Base-by-base conservation (phyloP, 2,888 invertebrate species). In the Eupithecia centaureata region DNA sequence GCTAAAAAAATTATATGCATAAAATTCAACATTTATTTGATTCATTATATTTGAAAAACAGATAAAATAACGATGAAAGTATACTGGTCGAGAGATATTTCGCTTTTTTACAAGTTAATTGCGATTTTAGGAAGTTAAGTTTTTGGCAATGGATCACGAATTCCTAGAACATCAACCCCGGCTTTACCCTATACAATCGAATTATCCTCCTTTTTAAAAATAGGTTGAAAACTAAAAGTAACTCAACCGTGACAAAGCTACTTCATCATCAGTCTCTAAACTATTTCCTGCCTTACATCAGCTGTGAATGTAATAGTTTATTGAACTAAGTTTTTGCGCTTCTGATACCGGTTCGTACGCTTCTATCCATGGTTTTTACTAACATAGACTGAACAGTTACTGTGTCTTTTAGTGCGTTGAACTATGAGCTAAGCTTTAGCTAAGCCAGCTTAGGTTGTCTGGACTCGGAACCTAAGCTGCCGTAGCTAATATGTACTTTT, bases 261-360 rank as follows among this genome's bases (percentile, higher is more conserved):
- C 18, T 18, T 47, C 22, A 47, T 47, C 47, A 22, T 22, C 18
- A 47, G 47, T 38, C 8, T 42, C 47, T 12, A 47, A 47, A 47
- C 47, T 4, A 47, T 47, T 47, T 47, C 47, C 47, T 47, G 47
- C 12, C 47, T 47, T 10, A 3, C 59, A 69, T 66, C 69, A 69
- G 65, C 60, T 60, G 68, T 67, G 1, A 47, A 47, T 10, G 47
- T 18, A 70, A 73, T 65, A 80, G 85, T 84, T 81, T 82, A 77
- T 82, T 83, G 85, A 85, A 85, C 85, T 71, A 75, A 72, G 76
- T 83, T 85, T 85, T 85, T 57, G 57, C 57, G 57, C 3, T 22
- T 28, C 12, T 33, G 22, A 18, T 78, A 79, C 83, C 81, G 81
- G 76, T 73, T 71, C 25, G 25, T 62, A 51, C 73, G 70, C 67